Conservation (phyloP, 2,113 vertebrate genomes). For the Synchiropus splendidus region DNA sequence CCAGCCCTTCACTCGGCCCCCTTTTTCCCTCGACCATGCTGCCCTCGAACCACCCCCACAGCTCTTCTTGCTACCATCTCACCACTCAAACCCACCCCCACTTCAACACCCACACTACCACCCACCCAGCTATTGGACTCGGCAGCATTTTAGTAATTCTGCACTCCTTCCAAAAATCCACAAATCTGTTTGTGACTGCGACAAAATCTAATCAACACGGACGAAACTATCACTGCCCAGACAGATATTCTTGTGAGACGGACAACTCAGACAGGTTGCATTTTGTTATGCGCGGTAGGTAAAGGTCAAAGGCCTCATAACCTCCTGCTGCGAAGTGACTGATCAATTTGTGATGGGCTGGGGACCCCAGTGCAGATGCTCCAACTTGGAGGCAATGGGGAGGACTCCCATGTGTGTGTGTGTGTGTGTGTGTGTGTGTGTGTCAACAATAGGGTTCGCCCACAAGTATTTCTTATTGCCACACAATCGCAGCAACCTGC, state of each 20-base stretch:
- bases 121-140: conserved; percentile 7
- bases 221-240: not conserved
- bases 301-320: not conserved
- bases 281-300: no score
- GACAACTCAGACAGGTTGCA: no score
- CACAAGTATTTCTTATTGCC: no score
- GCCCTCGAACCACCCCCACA: conserved; percentile 21
- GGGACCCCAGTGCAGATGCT: not conserved
- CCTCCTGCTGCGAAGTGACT: conserved; percentile 11
- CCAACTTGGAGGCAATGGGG: conserved; percentile 6
- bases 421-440: conserved; percentile 24
- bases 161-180: no score
- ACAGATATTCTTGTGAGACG: no score
- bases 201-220: no score
- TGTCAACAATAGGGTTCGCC: conserved; percentile 16
- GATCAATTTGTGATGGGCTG: conserved; percentile 13
- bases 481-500: no score
- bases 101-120: conserved; percentile 3
- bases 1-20: conserved; percentile 21
- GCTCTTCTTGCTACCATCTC: conserved; percentile 14
- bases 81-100: conserved; percentile 7
- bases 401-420: conserved; percentile 27
- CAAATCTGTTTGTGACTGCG: no score
- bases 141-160: no score
- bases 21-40: conserved; percentile 3